phyloP scores from a whole-genome alignment of 2,113 vertebrate species.

The Strix uralensis region DNA sequence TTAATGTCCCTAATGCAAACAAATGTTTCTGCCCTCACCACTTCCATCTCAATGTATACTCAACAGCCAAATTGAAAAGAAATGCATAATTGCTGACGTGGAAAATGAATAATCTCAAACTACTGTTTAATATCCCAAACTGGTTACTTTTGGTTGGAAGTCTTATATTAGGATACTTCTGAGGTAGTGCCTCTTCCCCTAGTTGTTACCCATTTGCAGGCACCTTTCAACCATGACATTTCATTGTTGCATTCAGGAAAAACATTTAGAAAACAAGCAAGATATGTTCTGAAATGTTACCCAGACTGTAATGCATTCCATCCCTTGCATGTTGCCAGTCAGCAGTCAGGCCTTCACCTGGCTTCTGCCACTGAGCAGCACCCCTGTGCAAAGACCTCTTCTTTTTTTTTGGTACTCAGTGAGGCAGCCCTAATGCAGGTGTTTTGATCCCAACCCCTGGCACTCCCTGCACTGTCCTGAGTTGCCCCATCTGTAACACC shows the following conservation, averaged over 20 bases:
- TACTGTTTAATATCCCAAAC: background rate
- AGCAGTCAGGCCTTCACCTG: background rate
- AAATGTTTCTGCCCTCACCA: background rate
- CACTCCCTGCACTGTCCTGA: background rate
- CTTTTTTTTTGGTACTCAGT: too few species aligned
- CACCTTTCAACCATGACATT: background rate
- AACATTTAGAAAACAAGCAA: background rate
- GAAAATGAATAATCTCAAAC: background rate
- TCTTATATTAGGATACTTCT: background rate
- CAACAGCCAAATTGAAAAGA: background rate
- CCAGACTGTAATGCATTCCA: accelerated
- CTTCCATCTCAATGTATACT: background rate
- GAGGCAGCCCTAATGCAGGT: background rate
- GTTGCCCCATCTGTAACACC: background rate
- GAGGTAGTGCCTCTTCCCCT: background rate
- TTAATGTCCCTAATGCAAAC: background rate
- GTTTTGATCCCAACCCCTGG: background rate
- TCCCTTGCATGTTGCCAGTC: background rate
- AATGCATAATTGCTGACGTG: background rate
- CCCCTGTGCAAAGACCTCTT: background rate
- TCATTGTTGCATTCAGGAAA: background rate
- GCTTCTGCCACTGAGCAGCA: background rate
- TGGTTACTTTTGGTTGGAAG: background rate
- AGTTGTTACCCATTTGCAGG: background rate
- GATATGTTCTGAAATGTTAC: background rate